Percentiles rank a stretch among this genome's conserved stretches.
Conservation (phyloP, 2,797 vertebrate species). For the Holocentrus rufus region DNA sequence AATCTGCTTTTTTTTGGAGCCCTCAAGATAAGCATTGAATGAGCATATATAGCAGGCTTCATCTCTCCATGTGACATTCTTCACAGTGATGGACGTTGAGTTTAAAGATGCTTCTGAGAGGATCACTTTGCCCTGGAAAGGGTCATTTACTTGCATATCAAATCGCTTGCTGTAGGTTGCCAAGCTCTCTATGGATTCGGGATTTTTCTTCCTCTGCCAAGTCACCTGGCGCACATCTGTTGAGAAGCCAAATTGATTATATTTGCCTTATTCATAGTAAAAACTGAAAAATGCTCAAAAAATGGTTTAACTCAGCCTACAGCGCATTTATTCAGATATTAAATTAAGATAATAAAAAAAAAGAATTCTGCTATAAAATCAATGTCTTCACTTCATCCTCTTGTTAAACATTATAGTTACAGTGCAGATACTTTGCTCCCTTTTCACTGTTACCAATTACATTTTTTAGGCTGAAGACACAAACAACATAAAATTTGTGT, state of each 20-base stretch:
- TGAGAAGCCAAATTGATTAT: not conserved
- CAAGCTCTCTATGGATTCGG: conserved; percentile 39
- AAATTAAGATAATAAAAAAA: too few species aligned
- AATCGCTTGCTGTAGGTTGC: conserved; percentile 72
- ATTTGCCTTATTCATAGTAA: too few species aligned
- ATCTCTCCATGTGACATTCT: conserved; percentile 69
- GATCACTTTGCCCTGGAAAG: conserved; percentile 54
- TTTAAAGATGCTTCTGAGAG: conserved; percentile 56
- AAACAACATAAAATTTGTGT: too few species aligned
- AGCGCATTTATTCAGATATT: too few species aligned
- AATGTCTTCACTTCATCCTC: too few species aligned
- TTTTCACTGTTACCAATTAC: too few species aligned
- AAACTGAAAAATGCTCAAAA: too few species aligned
- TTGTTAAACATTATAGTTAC: too few species aligned
- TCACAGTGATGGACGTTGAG: conserved; percentile 68
- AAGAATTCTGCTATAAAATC: too few species aligned
- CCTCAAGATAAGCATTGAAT: conserved; percentile 73
- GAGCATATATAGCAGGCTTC: conserved; percentile 78
- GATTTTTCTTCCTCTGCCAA: conserved; percentile 64
- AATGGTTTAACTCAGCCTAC: too few species aligned
- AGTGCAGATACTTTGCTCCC: too few species aligned
- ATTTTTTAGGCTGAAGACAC: too few species aligned
- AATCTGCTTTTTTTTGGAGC: conserved; percentile 56
- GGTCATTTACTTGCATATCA: conserved; percentile 49
- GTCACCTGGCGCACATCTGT: conserved; percentile 78